Base-by-base conservation (phyloP, 2,888 invertebrate genomes). In the Torymus texanus region DNA sequence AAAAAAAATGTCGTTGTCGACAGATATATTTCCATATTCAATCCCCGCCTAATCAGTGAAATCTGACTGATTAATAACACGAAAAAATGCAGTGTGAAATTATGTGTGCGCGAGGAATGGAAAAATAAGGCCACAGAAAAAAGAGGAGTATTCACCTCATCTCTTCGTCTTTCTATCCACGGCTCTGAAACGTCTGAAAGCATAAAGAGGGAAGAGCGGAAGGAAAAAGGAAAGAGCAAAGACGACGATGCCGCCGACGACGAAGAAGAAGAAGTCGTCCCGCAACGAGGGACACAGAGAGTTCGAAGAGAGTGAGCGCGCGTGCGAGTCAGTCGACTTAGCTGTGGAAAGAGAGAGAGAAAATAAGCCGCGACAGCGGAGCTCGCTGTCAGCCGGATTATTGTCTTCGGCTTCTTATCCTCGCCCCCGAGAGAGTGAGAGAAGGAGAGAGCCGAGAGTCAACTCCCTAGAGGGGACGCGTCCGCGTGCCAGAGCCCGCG, bases 351-450 rank as follows among this genome's bases (percentile, higher is more conserved):
- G 18, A 50, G 50, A 67, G 65, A n/a, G 61, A 76, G 78, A 76
- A 86, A 86, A 88, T 90, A 90, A 90, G 88, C 88, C 84, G 84
- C 85, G 86, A 85, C 85, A 65, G 71, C 63, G 61, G 85, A 86
- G 84, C 84, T 86, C 85, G 82, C 88, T 88, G 90, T 90, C 90
- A 90, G 89, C 85, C 85, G 89, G 89, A 90, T 90, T 90, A 90
- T 90, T 90, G 90, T 90, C 90, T 87, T 87, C 85, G 85, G 85
- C 85, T 88, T 89, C 88, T 89, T 89, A 89, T 89, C 88, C 86
- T 83, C 84, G 84, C 75, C 82, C 79, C 41, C n/a, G 21, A 14
- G 16, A 16, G 61, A 61, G 53, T 62, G 62, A 50, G 21, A 16
- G 68, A 50, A 18, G 58, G n/a, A 58, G 68, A 68, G 51, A 78